Base-by-base conservation (phyloP, 2,113 vertebrate genomes). In the Columba janthina region DNA sequence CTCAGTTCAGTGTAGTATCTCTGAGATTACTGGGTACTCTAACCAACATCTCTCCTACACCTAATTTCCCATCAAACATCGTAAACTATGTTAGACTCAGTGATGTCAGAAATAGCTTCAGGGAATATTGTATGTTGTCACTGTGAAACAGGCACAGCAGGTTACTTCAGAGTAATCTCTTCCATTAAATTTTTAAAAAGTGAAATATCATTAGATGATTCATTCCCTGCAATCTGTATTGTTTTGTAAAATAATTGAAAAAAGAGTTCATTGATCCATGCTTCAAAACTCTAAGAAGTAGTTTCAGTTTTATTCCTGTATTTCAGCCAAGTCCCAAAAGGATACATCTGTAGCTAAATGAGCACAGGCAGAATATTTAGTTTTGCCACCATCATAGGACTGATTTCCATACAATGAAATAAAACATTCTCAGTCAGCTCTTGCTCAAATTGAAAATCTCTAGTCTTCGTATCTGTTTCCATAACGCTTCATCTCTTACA, bases 71-170 rank as follows among this genome's bases (percentile, higher is more conserved):
- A 70, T 64, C 34, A 80, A 96, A 77, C 48, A 77, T 88, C 31
- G 60, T 74, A 91, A 96, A 88, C 38, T 26, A 60, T n/a, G 54
- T 85, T 88, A 95, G 57, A 79, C 15, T 73, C 71, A 71, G 60
- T 80, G 83, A 95, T 84, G 72, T 85, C 64, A 94, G 62, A 90
- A 96, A 95, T n/a, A 87, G 86, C 93, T 96, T 93, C 73, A 88
- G 79, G 90, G 88, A 93, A 73, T 86, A 90, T 38, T 67, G 46
- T 80, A 42, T 48, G 76, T 38, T 94, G 71, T 65, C 73, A 91
- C 50, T 61, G 24, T 57, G 73, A 88, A 94, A 93, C 31, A 72
- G 28, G n/a, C 91, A 96, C 74, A 91, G 95, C 74, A 88, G 74
- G 87, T 88, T 94, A 82, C 71, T 95, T 94, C 46, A 91, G 66